Conservation (phyloP, 2,888 invertebrate genomes). For the Barypeithes pellucidus region DNA sequence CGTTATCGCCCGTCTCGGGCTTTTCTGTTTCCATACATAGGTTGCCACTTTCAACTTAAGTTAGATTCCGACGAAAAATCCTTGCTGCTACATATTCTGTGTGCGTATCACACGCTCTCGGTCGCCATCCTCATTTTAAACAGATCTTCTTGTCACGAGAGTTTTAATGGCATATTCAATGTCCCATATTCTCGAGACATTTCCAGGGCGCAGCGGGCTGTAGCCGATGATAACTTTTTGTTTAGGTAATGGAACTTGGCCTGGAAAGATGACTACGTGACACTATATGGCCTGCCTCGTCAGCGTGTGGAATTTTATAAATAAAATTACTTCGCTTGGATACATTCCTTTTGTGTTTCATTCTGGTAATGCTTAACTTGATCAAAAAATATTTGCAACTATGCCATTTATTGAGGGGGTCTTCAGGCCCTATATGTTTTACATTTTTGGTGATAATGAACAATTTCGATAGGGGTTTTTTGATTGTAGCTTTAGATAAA, state of each 20-base stretch:
- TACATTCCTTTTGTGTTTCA: background rate
- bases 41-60: slow-evolving; percentile 51
- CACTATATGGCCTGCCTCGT: slow-evolving; percentile 17
- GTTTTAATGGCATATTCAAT: slow-evolving; percentile 58
- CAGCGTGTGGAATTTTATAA: slow-evolving; percentile 18
- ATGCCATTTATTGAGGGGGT: background rate
- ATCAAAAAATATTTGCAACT: background rate
- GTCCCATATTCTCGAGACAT: slow-evolving; percentile 53
- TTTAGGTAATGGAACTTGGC: slow-evolving; percentile 38
- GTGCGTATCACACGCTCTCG: slow-evolving; percentile 53
- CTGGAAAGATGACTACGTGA: slow-evolving; percentile 30
- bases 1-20: slow-evolving; percentile 61
- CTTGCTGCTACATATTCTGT: slow-evolving; percentile 55
- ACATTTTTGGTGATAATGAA: too few relatives aligned
- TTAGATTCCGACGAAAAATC: slow-evolving; percentile 39
- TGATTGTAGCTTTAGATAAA: too few relatives aligned
- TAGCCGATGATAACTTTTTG: slow-evolving; percentile 39
- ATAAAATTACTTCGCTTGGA: slow-evolving; percentile 4
- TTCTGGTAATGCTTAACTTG: background rate
- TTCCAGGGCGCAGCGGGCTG: slow-evolving; percentile 35
- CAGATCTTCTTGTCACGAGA: slow-evolving; percentile 55
- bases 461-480: too few relatives aligned
- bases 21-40: slow-evolving; percentile 57
- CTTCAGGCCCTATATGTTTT: too few relatives aligned
- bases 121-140: slow-evolving; percentile 52